Percentiles rank a stretch among this genome's conserved stretches.
phyloP scores from a whole-genome alignment of 2,797 vertebrate species.

The Corythornis leucogaster region DNA sequence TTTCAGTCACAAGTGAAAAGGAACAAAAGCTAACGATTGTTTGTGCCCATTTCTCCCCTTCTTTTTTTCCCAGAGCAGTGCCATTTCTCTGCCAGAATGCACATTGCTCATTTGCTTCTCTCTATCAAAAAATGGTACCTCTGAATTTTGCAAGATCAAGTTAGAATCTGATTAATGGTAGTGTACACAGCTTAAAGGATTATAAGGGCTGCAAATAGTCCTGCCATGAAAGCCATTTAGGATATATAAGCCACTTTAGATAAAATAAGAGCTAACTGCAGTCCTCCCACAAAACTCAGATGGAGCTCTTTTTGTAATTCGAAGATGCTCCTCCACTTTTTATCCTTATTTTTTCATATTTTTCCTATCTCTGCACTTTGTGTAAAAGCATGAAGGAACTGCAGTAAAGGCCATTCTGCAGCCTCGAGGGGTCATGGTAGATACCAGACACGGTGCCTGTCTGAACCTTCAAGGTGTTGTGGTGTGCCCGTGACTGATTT shows the following conservation, averaged over 20 bases:
- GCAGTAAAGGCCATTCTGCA: not conserved
- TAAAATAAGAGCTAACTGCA: not conserved
- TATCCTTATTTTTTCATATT: not conserved
- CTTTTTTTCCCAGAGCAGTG: not conserved
- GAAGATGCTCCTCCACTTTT: not conserved
- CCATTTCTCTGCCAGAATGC: not conserved
- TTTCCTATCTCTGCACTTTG: not conserved
- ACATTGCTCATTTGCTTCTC: not conserved
- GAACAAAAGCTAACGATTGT: not conserved
- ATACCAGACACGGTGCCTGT: not conserved
- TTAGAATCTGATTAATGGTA: not conserved
- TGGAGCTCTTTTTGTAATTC: not conserved
- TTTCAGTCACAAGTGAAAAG: not conserved
- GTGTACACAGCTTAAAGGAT: not conserved
- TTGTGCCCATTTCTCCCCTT: not conserved
- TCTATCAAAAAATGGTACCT: not conserved
- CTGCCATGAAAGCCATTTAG: not conserved
- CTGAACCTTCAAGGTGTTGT: not conserved
- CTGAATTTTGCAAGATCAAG: not conserved
- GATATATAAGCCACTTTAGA: not conserved
- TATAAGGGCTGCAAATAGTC: not conserved
- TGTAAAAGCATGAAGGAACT: not conserved
- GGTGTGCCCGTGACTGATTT: not conserved
- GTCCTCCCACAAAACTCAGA: not conserved
- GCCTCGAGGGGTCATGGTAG: not conserved